A percentile compares a stretch with the other conserved stretches of the same genome.
Conservation (phyloP, 2,113 vertebrate genomes). For the Odontophorus gujanensis region DNA sequence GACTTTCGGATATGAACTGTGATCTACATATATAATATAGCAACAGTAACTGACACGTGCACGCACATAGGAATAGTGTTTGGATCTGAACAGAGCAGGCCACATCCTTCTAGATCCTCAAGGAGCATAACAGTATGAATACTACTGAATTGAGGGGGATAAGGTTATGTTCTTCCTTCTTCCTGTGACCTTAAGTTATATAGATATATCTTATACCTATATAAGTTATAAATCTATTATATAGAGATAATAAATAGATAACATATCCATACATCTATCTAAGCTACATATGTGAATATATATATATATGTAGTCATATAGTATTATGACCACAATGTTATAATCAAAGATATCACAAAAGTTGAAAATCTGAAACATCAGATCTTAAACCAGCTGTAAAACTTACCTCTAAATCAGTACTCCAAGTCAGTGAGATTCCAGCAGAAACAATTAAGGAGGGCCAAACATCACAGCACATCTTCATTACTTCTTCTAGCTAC, state of each 20-base stretch:
- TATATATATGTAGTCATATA: not conserved
- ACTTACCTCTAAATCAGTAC: not conserved
- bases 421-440: not conserved
- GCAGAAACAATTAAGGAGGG: not conserved
- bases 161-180: not conserved
- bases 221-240: no score
- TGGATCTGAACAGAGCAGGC: not conserved
- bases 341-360: not conserved
- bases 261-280: no score
- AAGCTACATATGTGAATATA: no score
- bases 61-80: not conserved
- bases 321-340: not conserved
- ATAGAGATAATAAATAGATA: no score
- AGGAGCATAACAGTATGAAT: not conserved
- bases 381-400: not conserved
- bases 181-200: not conserved
- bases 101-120: not conserved
- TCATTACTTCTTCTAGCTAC: not conserved
- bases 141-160: not conserved
- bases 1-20: not conserved
- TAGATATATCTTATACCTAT: no score
- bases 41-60: not conserved
- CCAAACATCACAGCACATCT: fast-evolving
- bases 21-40: not conserved
- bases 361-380: not conserved